Percentiles rank a stretch among this genome's conserved stretches.
Conservation (phyloP, 64 coral and sea anemone species). For the Stichodactyla mertensii region DNA sequence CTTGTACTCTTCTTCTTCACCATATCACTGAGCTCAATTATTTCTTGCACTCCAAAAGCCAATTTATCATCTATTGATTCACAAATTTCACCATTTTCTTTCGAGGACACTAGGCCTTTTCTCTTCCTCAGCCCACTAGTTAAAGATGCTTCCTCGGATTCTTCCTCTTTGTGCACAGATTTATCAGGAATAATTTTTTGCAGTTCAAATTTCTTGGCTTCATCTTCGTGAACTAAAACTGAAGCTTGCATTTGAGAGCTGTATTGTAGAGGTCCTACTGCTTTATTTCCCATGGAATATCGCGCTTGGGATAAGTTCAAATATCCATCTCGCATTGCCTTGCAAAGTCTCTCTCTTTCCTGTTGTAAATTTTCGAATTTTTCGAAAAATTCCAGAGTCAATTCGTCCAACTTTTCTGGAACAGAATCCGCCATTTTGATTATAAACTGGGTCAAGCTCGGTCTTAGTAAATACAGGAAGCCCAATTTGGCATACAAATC, state of each 20-base stretch:
- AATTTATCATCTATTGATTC: not conserved
- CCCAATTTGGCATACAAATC: not conserved
- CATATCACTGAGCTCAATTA: not conserved
- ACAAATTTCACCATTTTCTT: not conserved
- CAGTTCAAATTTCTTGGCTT: slow-evolving; percentile 23
- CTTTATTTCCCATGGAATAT: slow-evolving; percentile 92
- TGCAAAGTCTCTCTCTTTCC: slow-evolving; percentile 49
- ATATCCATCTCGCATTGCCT: slow-evolving; percentile 77
- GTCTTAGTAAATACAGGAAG: not conserved
- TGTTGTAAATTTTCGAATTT: slow-evolving; percentile 52
- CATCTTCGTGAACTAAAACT: slow-evolving; percentile 1
- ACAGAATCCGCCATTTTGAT: slow-evolving; percentile 68
- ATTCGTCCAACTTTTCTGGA: slow-evolving; percentile 39
- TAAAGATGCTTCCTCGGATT: not conserved
- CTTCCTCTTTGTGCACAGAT: not conserved
- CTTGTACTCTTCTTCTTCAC: slow-evolving; percentile 9
- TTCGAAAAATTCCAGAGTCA: slow-evolving; percentile 72
- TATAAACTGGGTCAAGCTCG: not conserved
- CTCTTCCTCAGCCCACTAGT: not conserved
- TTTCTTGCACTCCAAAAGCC: not conserved
- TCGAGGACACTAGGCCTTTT: not conserved
- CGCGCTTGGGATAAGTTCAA: slow-evolving; percentile 81
- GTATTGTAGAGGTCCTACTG: slow-evolving; percentile 69
- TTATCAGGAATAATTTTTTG: slow-evolving; percentile 40
- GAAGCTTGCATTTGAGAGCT: slow-evolving; percentile 79